Base-by-base conservation (phyloP, 23 tunicate species). In the Ciona savignyi region DNA sequence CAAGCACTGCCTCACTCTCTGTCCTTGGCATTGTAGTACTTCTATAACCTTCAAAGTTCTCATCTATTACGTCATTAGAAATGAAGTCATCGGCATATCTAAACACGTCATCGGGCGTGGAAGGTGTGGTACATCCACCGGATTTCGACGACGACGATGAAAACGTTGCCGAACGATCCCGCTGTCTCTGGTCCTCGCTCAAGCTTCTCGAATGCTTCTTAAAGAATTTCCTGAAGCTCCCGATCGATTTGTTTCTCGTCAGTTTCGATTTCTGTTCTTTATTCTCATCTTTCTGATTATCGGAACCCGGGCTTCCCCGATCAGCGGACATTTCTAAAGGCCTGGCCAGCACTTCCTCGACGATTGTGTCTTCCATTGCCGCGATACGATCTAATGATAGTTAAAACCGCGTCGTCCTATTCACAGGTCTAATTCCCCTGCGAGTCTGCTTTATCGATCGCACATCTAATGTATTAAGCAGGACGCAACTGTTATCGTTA, bases 131-230 rank as follows among this genome's bases (percentile, higher is more conserved):
- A 49, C 61, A 15, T 20, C 15, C 67, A 25, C 24, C 28, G 6
- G 67, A 63, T 63, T 25, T 63, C 15, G 56, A 9, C 15, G 56
- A 42, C 56, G 56, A 42, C 9, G 24, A 2, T 24, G 67, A 4
- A 25, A 25, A 28, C 2, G 30, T 4, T 4, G 25, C 25, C 2
- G 23, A 23, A 11, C 49, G 67, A 49, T 64, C 23, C 33, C 24
- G 3, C 20, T 15, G 3, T 51, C 33, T 4, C 2, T 25, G 56
- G 15, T 42, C 23, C 51, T 65, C 85, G 33, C 85, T 73, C 61
- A 56, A 35, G 31, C 85, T 81, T 64, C 73, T 65, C 27, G 78
- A 73, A 66, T 81, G 85, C 48, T 35, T 79, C 35, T 71, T 62
- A 32, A 79, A 70, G 25, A 34, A 71, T 27, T 29, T 62, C 27